Evolutionary conservation across 2,797 vertebrate genomes (phyloP).

Genomic region (Cuculus canorus): DNA sequence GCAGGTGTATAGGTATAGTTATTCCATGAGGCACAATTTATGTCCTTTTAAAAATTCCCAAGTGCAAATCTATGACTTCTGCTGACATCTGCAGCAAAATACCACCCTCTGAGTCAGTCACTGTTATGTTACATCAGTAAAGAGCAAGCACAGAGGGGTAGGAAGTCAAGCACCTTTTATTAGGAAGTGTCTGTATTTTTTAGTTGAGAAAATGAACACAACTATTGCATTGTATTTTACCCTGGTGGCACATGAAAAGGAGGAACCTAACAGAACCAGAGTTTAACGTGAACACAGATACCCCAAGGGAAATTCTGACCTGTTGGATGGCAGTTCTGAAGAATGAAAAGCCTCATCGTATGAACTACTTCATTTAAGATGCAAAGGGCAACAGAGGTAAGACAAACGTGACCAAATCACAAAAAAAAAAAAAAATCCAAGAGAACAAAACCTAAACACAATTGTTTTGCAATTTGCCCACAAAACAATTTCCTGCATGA

Average conservation of each 20-base stretch:
- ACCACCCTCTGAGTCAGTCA: background rate
- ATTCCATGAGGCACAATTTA: background rate
- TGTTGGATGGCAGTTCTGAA: background rate
- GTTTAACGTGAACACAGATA: background rate
- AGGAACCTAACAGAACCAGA: background rate
- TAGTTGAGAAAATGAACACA: background rate
- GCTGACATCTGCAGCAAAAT: background rate
- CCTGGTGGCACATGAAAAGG: background rate
- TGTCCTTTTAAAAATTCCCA: background rate
- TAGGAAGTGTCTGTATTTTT: background rate
- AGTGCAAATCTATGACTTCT: background rate
- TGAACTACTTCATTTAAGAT: background rate
- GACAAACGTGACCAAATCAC: background rate
- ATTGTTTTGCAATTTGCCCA: background rate
- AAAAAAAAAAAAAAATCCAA: background rate
- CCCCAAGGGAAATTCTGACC: background rate
- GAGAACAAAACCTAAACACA: background rate
- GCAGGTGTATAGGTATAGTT: background rate
- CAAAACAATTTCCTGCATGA: background rate
- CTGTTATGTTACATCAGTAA: background rate
- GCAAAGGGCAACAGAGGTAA: background rate
- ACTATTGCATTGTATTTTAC: background rate
- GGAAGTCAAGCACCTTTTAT: background rate
- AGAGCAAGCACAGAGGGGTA: background rate
- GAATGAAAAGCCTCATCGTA: background rate